Base-by-base conservation (phyloP, 1,140 invertebrate genomes). In the Doryteuthis pealeii region DNA sequence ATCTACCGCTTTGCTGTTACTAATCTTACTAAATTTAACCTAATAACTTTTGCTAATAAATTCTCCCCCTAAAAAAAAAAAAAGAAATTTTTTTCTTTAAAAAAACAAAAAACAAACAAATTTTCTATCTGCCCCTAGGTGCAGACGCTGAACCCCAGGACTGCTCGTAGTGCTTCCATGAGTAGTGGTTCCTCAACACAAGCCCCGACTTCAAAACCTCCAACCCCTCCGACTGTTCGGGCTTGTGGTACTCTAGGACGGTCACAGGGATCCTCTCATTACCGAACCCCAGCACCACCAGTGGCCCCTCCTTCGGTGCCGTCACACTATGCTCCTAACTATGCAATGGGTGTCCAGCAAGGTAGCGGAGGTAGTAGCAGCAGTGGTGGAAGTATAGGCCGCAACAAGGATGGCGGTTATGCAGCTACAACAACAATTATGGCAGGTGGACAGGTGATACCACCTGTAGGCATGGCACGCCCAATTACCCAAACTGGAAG, bases 271-370 rank as follows among this genome's bases (percentile, higher is more conserved):
- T 28, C 72, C 12, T 73, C 77, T 62, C 83, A 83, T 43, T 98
- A 98, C 88, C 91, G 96, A 77, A 96, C 96, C 30, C 94, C 84
- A 33, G 86, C 95, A 22, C 96, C 96, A 14, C 95, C 95, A 54
- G 95, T 99, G 22, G 95, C 96, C 35, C 97, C 97, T 12, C 96
- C 96, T 18, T 84, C 89, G 74, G 90, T 98, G 70, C 96, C 96
- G 5, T 95, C 94, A 82, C 95, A 97, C 88, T 97, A 97, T 89
- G 95, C 95, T 18, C 95, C 95, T 30, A 97, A 96, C 89, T 97
- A 96, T 89, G 95, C 95, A 3, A 89, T 95, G 73, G 93, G 93
- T 0, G 43, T 40, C 18, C 72, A 22, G 66, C 70, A 2, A 73
- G 67, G 67, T 30, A 72, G 31, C 49, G 74, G 35, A 70, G 74